Base-by-base conservation (phyloP, 2,113 vertebrate species). In the Crotalus horridus region DNA sequence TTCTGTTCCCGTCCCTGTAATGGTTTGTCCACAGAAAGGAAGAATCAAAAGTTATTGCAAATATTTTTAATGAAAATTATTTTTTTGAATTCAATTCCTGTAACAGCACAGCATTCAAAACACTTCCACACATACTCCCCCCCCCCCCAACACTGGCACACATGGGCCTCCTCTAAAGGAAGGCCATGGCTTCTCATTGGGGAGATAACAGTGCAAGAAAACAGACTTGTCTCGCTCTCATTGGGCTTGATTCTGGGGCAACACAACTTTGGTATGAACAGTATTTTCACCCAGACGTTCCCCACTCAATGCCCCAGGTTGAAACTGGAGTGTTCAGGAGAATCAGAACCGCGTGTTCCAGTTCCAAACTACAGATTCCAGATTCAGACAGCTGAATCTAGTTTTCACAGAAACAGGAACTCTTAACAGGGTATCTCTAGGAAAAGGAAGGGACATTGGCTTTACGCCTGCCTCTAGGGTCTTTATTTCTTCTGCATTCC, bases 1-100 rank as follows among this genome's bases (percentile, higher is more conserved):
- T 21, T 43, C 33, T 43, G 17, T 0, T 39, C 33, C 74, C 33
- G 43, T 81, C 7, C 74, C 33, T 3, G 17, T 81, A 43, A 43
- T 17, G 8, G 33, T 6, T 39, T 61, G 55, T 23, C 23, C 92
- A 64, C 24, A 64, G 55, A 93, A 61, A 90, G 56, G 46, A 87
- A 33, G n/a, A 43, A 6, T 20, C 21, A 1, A 3, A 46, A 23
- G 55, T 23, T 93, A 87, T 55, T 89, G 90, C 69, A 89, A 91
- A 93, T 58, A 2, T 85, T 93, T 93, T 93, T 91, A 93, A 89
- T 91, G 87, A 93, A 91, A 33, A 2, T 13, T 5, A 6, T n/a
- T 61, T 61, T 69, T 26, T 59, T 61, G 11, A 92, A 93, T 64
- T 86, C 89, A 93, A 29, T 64, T 46, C 92, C 89, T 87, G 81